Conservation (phyloP, 2,113 vertebrate species). For the Scomber colias region DNA sequence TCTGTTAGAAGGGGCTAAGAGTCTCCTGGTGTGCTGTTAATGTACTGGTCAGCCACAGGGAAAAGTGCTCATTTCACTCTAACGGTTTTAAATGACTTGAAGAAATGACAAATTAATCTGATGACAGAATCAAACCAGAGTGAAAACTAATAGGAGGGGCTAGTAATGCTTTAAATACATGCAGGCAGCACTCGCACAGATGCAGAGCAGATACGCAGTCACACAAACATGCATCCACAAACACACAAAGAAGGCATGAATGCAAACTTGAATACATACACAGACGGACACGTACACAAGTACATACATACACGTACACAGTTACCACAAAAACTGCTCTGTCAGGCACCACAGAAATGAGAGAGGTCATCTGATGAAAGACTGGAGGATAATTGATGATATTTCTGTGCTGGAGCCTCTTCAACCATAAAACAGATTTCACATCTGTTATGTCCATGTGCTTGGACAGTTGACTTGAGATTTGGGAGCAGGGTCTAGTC, state of each 20-base stretch:
- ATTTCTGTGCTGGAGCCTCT: slow-evolving; percentile 56
- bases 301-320: slow-evolving; percentile 21
- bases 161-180: slow-evolving; percentile 16
- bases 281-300: slow-evolving; percentile 9
- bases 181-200: not conserved
- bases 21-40: slow-evolving; percentile 75
- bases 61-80: slow-evolving; percentile 63
- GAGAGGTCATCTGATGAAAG: slow-evolving; percentile 67
- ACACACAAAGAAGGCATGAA: not conserved
- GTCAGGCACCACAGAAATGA: slow-evolving; percentile 37
- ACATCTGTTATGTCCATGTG: slow-evolving; percentile 70
- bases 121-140: slow-evolving; percentile 52
- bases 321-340: slow-evolving; percentile 29
- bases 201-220: not conserved
- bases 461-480: slow-evolving; percentile 35
- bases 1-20: slow-evolving; percentile 52
- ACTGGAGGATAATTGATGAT: slow-evolving; percentile 58
- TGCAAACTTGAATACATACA: not conserved
- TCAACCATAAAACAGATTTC: slow-evolving; percentile 46
- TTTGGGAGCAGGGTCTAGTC: slow-evolving; percentile 37
- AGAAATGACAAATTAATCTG: slow-evolving; percentile 70
- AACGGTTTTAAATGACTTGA: slow-evolving; percentile 59
- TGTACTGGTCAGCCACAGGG: slow-evolving; percentile 75
- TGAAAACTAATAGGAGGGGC: slow-evolving; percentile 23
- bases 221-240: slow-evolving; percentile 3